These are phyloP conservation scores for Ophioninae sp. DNA, from an alignment of 2,888 invertebrate species.

Conservation along the genomic window DNA sequence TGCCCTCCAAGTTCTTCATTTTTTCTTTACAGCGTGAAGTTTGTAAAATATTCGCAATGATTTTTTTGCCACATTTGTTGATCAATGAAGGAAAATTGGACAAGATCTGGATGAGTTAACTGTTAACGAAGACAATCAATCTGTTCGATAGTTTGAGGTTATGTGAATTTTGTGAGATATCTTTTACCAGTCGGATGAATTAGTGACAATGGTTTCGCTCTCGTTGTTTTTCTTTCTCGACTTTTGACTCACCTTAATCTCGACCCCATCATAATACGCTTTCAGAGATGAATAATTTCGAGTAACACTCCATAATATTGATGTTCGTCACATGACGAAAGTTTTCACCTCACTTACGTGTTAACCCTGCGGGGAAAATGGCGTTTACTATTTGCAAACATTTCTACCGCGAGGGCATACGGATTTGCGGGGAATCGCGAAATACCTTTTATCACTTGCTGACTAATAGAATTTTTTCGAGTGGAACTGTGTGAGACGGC, in stretches of 20 bases:
- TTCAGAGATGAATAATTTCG: constrained; percentile 39
- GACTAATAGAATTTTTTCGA: constrained; percentile 56
- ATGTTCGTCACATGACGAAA: constrained; percentile 60
- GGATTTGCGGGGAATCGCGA: constrained; percentile 17
- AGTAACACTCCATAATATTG: constrained; percentile 56
- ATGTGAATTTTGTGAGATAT: background rate
- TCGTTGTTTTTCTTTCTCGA: background rate
- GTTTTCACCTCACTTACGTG: constrained; percentile 52
- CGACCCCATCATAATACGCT: constrained; percentile 81
- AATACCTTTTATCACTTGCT: constrained; percentile 44
- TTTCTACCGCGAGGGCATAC: constrained; percentile 27
- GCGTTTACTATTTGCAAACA: constrained; percentile 47
- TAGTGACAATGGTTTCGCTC: background rate
- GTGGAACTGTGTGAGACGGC: background rate
- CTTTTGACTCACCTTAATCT: constrained; percentile 81
- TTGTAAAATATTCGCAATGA: background rate
- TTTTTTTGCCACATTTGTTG: background rate
- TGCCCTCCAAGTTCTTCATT: background rate
- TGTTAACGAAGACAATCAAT: constrained; percentile 7
- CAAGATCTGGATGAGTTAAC: constrained; percentile 3
- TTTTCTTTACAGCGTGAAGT: background rate
- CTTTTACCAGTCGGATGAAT: background rate
- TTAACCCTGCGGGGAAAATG: constrained; percentile 26
- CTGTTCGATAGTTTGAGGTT: constrained; percentile 7
- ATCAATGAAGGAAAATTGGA: background rate